Base-by-base conservation (phyloP, 2,888 invertebrate species). In the Agapostemon virescens region DNA sequence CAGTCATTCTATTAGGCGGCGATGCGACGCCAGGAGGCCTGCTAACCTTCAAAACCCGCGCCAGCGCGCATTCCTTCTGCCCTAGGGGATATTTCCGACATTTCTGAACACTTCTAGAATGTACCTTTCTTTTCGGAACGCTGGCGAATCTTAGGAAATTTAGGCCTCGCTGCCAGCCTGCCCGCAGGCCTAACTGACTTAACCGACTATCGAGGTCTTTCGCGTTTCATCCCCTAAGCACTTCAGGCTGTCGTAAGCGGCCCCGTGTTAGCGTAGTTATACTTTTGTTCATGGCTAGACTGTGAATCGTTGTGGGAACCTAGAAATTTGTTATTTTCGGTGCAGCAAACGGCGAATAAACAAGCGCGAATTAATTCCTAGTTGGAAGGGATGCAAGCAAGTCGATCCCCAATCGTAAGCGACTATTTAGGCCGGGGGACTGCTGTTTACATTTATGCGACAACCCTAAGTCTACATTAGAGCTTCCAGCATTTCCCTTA, bases 1-100 rank as follows among this genome's bases (percentile, higher is more conserved):
- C 83, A 88, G 87, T 89, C 89, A 87, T 90, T 90, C 88, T 90
- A 89, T 90, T 89, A 89, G 88, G 87, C 87, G 85, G 86, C 86
- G 87, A 88, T 88, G 86, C 83, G 66, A 76, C 83, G 75, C 73
- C 64, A 77, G 71, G 82, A 88, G 82, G 82, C 67, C 81, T 77
- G 72, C 71, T 78, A 72, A 64, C 77, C 81, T 73, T 74, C 82
- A 40, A 70, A 83, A 74, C 42, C 42, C 26, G 7, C 66, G n/a
- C 26, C 33, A 58, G 4, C 36, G 42, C 49, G 38, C 61, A 42
- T 30, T 23, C n/a, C 52, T 5, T 42, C 38, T 55, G 9, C 13
- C 20, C 36, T n/a, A 33, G 36, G 36, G 61, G 33, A 61, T 20
- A 61, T 61, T 30, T 6, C 55, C 55, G 55, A 55, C 26, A 26